Conservation (phyloP, 92 coral and sea anemone species). For the Palythoa grandis region DNA sequence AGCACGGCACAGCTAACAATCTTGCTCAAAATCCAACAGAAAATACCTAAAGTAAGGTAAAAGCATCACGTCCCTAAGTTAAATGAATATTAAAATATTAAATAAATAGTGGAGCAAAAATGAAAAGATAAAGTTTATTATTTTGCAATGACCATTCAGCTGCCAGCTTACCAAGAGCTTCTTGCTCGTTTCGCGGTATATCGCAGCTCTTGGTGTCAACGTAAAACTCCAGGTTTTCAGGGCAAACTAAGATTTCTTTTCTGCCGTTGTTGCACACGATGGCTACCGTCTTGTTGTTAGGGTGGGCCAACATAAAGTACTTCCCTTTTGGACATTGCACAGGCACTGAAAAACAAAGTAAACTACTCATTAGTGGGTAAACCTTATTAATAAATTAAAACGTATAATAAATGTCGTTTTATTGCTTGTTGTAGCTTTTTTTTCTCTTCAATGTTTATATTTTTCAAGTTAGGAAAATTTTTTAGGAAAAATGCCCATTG, state of each 20-base stretch:
- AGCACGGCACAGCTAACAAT: too few species aligned
- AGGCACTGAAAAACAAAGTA: background rate
- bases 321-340: background rate
- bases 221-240: conserved; percentile 15
- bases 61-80: too few species aligned
- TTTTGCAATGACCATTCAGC: background rate
- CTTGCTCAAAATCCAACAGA: too few species aligned
- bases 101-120: background rate
- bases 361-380: background rate
- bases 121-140: background rate
- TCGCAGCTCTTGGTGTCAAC: conserved; percentile 14
- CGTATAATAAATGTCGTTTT: too few species aligned
- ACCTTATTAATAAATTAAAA: too few species aligned
- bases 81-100: background rate
- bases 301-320: background rate
- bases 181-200: conserved; percentile 3
- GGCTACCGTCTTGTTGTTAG: background rate
- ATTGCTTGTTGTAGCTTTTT: too few species aligned
- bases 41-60: too few species aligned
- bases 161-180: conserved; percentile 12
- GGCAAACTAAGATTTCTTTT: background rate
- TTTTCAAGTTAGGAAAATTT: too few species aligned
- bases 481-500: too few species aligned
- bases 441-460: too few species aligned
- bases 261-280: conserved; percentile 2